A percentile compares a stretch with the other conserved stretches of the same genome.
Evolutionary conservation across 1,140 invertebrate species (phyloP).

Genomic region (Ips nitidus): DNA sequence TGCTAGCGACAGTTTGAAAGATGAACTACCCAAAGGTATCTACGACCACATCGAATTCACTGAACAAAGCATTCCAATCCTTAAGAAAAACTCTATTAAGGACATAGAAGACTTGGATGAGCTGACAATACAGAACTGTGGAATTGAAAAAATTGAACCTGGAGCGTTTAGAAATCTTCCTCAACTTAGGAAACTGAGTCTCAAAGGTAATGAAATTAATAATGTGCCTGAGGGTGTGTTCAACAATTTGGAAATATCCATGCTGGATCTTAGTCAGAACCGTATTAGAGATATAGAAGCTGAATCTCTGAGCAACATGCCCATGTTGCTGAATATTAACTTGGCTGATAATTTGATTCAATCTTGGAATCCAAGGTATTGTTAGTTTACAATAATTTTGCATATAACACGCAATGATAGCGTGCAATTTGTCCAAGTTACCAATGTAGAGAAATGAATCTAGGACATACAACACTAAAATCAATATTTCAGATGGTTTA

Average conservation of each 20-base stretch:
- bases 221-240: slow-evolving; percentile 35
- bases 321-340: slow-evolving; percentile 34
- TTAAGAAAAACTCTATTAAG: slow-evolving; percentile 33
- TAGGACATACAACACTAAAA: neutral
- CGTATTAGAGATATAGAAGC: slow-evolving; percentile 26
- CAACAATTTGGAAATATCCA: slow-evolving; percentile 32
- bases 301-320: slow-evolving; percentile 34
- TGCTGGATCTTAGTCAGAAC: slow-evolving; percentile 36
- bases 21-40: slow-evolving; percentile 28
- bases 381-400: neutral
- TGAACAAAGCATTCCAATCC: slow-evolving; percentile 35
- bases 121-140: slow-evolving; percentile 36
- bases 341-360: slow-evolving; percentile 36
- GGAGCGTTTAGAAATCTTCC: slow-evolving; percentile 39
- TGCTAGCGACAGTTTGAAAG: slow-evolving; percentile 31
- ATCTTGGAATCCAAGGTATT: slow-evolving; percentile 25
- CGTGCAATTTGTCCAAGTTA: too few species aligned
- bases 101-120: slow-evolving; percentile 40
- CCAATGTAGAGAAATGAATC: slow-evolving; percentile 10
- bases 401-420: neutral
- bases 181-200: slow-evolving; percentile 26
- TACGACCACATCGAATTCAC: slow-evolving; percentile 38
- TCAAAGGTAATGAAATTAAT: slow-evolving; percentile 33
- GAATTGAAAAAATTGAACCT: slow-evolving; percentile 34
- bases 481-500: slow-evolving; percentile 35